Evolutionary conservation across 2,888 invertebrate species (phyloP), one percentile per base, ranked within the genome.

Genomic region (Cantharis rustica): DNA sequence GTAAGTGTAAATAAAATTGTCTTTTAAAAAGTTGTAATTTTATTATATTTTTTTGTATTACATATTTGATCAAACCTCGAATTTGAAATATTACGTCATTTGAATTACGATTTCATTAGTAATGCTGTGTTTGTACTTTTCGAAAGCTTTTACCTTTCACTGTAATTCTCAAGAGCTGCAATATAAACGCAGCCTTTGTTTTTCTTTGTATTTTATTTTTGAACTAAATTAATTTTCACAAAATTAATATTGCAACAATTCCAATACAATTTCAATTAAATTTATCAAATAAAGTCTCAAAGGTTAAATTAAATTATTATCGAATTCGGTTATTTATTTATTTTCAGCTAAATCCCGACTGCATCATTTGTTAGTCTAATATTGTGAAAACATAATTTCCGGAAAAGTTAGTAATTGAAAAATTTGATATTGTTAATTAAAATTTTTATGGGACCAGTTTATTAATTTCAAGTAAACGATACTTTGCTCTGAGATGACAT

Each of bases 401-500:
- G 5, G 13, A 13, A 31, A 31, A 31, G 31, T 31, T 31, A 31
- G 13, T 13, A 31, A 31, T 31, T 13, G 5, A 31, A 31, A 31
- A 31, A 31, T 13, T 31, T 31, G 31, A 31, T 31, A 31, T 13
- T 13, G 31, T 31, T 64, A 64, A 64, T 64, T 64, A 63, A 61
- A 16, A 17, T 61, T 75, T 74, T 75, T 61, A 75, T 61, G 75
- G 75, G 75, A 75, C 75, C 75, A 75, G 71, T 75, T 23, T 71
- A 27, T 66, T 75, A 31, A 31, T 71, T 71, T 75, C 16, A 61
- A 73, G n/a, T 27, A 27, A 64, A 61, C 16, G 64, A 71, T 75
- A 62, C 66, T 75, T 75, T 31, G 31, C n/a, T 31, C 31, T 31
- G 68, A 62, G 68, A 68, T 68, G 68, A 23, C 23, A 15, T 71